A percentile compares a stretch with the other conserved stretches of the same genome.
Evolutionary conservation across 2,888 invertebrate species (phyloP).

Genomic region (Athripsodes cinereus): DNA sequence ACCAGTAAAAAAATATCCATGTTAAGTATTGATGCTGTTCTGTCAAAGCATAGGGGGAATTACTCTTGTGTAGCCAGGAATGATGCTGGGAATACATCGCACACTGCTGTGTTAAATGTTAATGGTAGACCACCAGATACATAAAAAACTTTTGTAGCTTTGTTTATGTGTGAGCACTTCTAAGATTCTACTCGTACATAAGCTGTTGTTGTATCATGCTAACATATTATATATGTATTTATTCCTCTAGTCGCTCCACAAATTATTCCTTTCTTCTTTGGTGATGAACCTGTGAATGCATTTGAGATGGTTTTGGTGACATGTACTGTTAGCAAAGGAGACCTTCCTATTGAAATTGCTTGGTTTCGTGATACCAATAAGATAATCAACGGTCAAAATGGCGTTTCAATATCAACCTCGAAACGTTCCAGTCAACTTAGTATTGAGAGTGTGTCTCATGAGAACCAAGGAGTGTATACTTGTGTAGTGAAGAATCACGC

Average conservation of each 20-base stretch:
- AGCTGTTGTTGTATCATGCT: constrained; percentile 9
- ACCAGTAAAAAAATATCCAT: constrained; percentile 47
- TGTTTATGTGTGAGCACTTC: constrained; percentile 12
- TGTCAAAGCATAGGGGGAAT: constrained; percentile 50
- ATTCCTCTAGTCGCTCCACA: constrained; percentile 63
- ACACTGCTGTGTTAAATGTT: constrained; percentile 47
- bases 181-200: background rate
- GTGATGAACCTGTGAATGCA: constrained; percentile 64
- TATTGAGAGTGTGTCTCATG: constrained; percentile 48
- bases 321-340: constrained; percentile 66
- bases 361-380: constrained; percentile 62
- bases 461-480: constrained; percentile 59
- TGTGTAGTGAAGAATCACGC: constrained; percentile 57
- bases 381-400: constrained; percentile 41
- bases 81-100: constrained; percentile 47
- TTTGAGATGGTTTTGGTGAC: constrained; percentile 66
- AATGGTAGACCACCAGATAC: constrained; percentile 40
- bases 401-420: constrained; percentile 42
- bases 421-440: constrained; percentile 47
- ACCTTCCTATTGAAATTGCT: constrained; percentile 59
- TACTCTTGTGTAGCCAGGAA: constrained; percentile 53
- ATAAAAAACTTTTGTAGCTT: constrained; percentile 8
- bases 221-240: constrained; percentile 8
- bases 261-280: constrained; percentile 71
- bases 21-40: constrained; percentile 53